Evolutionary conservation across 2,888 invertebrate genomes (phyloP).

Genomic region (Ferdinandea cuprea): DNA sequence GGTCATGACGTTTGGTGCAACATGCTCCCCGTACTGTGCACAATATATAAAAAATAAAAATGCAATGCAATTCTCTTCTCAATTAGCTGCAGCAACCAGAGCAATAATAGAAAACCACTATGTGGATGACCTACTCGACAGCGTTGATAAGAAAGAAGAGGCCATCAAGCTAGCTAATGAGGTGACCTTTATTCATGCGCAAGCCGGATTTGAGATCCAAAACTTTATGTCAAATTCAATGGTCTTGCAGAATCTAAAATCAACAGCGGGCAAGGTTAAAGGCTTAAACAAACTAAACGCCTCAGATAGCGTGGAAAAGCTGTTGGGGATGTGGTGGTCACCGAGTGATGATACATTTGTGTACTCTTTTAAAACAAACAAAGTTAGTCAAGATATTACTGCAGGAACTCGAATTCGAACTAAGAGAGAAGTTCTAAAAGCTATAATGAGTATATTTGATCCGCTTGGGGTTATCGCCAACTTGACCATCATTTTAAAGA

Average conservation of each 20-base stretch:
- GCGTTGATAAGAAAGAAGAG: constrained; percentile 63
- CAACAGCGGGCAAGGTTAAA: not conserved
- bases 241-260: not conserved
- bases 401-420: constrained; percentile 55
- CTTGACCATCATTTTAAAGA: constrained; percentile 66
- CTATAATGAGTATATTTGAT: constrained; percentile 77
- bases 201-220: constrained; percentile 48
- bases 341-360: constrained; percentile 63
- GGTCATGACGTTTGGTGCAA: constrained; percentile 32
- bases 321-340: constrained; percentile 74
- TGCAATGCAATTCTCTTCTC: constrained; percentile 72
- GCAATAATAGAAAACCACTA: constrained; percentile 76
- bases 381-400: constrained; percentile 28
- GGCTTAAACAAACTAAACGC: not conserved
- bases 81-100: constrained; percentile 58
- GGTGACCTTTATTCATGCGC: constrained; percentile 20
- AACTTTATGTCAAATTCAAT: constrained; percentile 73
- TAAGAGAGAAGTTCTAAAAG: constrained; percentile 71
- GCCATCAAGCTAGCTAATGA: constrained; percentile 43
- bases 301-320: constrained; percentile 4
- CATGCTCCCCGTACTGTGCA: constrained; percentile 6
- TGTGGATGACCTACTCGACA: constrained; percentile 76
- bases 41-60: constrained; percentile 76
- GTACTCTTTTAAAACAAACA: constrained; percentile 42
- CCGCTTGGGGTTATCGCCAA: constrained; percentile 76